A percentile compares a stretch with the other conserved stretches of the same genome.
Evolutionary conservation across 2,797 vertebrate genomes (phyloP).

Genomic region (Rachycentron canadum): DNA sequence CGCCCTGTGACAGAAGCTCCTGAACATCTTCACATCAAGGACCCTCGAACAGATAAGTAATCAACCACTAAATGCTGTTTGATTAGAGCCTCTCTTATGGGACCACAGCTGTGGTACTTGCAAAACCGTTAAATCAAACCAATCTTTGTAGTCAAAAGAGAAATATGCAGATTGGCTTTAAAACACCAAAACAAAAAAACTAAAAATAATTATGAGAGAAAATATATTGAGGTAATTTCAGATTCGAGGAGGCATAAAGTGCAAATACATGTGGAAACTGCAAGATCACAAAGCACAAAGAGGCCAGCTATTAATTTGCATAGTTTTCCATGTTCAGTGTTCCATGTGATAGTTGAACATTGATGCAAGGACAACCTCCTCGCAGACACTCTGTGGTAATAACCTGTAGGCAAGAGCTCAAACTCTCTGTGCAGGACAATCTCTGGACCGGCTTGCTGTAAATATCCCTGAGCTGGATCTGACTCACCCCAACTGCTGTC

Average conservation of each 20-base stretch:
- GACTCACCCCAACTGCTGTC: conserved; percentile 23
- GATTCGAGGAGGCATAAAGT: neutral
- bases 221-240: neutral
- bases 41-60: conserved; percentile 29
- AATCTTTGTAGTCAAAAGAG: conserved; percentile 38
- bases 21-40: conserved; percentile 29
- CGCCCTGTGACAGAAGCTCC: neutral
- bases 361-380: neutral
- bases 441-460: neutral
- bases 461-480: conserved; percentile 18
- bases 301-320: neutral
- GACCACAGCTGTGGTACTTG: conserved; percentile 5
- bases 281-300: neutral
- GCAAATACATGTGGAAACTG: conserved; percentile 2
- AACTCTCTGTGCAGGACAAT: conserved; percentile 1
- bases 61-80: conserved; percentile 33
- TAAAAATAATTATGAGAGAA: neutral
- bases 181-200: conserved; percentile 24
- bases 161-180: conserved; percentile 34
- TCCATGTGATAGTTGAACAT: neutral
- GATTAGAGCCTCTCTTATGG: conserved; percentile 49
- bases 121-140: conserved; percentile 51
- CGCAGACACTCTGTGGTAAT: neutral
- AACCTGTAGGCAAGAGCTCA: neutral
- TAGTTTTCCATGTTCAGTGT: conserved; percentile 3